Conservation (phyloP, 1,140 invertebrate genomes). For the Bactericera cockerelli region DNA sequence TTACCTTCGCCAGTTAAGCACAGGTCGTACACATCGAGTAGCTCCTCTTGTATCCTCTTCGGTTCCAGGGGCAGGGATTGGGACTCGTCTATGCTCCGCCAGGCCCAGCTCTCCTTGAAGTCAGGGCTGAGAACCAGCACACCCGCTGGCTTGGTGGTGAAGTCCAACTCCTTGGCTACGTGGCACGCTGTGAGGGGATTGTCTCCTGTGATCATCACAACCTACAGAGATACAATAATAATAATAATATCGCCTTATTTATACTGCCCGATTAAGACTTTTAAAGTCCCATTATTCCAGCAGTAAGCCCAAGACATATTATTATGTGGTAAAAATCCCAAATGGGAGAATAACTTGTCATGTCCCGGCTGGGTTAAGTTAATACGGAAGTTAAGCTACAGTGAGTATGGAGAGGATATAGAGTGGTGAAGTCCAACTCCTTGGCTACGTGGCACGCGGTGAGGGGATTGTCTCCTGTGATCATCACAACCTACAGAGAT, state of each 20-base stretch:
- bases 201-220: conserved; percentile 98
- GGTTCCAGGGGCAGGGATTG: conserved; percentile 40
- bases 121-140: conserved; percentile 55
- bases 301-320: too few species aligned
- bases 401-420: too few species aligned
- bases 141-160: conserved; percentile 51
- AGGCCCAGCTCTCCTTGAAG: conserved; percentile 40
- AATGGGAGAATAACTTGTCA: too few species aligned
- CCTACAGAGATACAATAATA: conserved; percentile 36
- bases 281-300: too few species aligned
- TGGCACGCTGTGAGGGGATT: conserved; percentile 98
- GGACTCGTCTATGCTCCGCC: conserved; percentile 68
- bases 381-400: too few species aligned
- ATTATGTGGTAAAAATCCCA: too few species aligned
- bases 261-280: too few species aligned
- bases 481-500: too few species aligned
- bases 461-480: conserved; percentile 97
- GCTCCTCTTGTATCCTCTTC: conserved; percentile 16
- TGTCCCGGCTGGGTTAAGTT: too few species aligned
- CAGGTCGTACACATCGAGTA: conserved; percentile 52
- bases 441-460: conserved; percentile 97
- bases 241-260: too few species aligned
- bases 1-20: conserved; percentile 82
- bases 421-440: too few species aligned
- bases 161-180: conserved; percentile 85